Percentiles rank a stretch among this genome's conserved stretches.
These are phyloP conservation scores for Camelus bactrianus DNA, from an alignment of 2,113 vertebrate genomes.

Conservation along the genomic window DNA sequence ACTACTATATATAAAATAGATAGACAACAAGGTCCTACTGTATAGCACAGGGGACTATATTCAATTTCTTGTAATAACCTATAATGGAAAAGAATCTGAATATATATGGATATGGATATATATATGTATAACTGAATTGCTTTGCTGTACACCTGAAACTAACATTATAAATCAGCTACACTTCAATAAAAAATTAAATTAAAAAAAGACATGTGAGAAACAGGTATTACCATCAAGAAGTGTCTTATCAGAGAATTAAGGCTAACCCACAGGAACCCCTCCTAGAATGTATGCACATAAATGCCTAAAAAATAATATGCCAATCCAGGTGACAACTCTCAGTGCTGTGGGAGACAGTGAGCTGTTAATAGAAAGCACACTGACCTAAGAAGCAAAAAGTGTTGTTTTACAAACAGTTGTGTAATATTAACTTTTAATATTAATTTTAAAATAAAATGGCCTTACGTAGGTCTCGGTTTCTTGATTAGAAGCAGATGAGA, in stretches of 20 bases:
- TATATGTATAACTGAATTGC: too few relatives aligned
- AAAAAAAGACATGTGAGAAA: not conserved
- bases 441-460: constrained; percentile 47
- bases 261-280: not conserved
- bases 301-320: not conserved
- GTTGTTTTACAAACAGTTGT: not conserved
- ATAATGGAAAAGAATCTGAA: too few relatives aligned
- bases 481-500: not conserved
- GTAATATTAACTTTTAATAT: not conserved
- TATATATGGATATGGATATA: too few relatives aligned
- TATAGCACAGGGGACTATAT: too few relatives aligned
- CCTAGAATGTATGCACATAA: not conserved
- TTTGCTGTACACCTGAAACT: too few relatives aligned
- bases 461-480: not conserved
- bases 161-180: too few relatives aligned
- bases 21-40: too few relatives aligned
- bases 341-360: not conserved
- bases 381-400: not conserved
- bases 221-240: not conserved
- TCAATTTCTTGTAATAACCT: too few relatives aligned
- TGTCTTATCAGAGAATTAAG: constrained; percentile 31
- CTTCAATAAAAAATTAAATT: too few relatives aligned
- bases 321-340: not conserved
- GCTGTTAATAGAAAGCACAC: not conserved
- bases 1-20: too few relatives aligned